Conservation (phyloP, 2,888 invertebrate species). For the Agapetus fuscipes region DNA sequence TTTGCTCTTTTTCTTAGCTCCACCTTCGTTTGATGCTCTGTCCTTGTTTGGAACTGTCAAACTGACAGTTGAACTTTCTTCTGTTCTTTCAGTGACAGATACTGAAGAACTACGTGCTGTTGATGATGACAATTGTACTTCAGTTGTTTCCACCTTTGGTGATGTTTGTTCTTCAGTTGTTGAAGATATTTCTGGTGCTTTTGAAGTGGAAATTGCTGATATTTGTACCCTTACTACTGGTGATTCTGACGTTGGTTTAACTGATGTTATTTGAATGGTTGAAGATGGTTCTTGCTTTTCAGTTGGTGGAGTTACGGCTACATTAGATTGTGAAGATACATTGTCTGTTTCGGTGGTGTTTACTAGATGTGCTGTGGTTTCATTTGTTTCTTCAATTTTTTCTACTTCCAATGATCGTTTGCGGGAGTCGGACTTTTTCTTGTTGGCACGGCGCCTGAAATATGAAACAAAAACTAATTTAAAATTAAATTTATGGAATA, state of each 20-base stretch:
- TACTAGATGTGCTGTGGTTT: too few relatives aligned
- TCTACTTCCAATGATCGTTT: background rate
- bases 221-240: background rate
- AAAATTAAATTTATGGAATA: too few relatives aligned
- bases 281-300: background rate
- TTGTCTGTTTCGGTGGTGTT: background rate
- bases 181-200: background rate
- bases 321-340: too few relatives aligned
- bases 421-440: background rate
- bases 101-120: slow-evolving; percentile 25
- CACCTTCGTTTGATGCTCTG: slow-evolving; percentile 27
- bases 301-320: background rate
- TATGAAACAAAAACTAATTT: too few relatives aligned
- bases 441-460: background rate
- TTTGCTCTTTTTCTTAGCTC: slow-evolving; percentile 31
- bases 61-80: slow-evolving; percentile 29
- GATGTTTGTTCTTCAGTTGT: slow-evolving; percentile 2
- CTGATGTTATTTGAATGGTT: background rate
- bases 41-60: slow-evolving; percentile 28
- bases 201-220: background rate
- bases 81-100: slow-evolving; percentile 30
- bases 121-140: slow-evolving; percentile 2
- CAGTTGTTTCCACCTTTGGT: slow-evolving; percentile 17
- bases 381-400: background rate
- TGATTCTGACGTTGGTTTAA: background rate